Evolutionary conservation across 2,888 invertebrate genomes (phyloP).

Genomic region (Gymnosoma rotundatum): DNA sequence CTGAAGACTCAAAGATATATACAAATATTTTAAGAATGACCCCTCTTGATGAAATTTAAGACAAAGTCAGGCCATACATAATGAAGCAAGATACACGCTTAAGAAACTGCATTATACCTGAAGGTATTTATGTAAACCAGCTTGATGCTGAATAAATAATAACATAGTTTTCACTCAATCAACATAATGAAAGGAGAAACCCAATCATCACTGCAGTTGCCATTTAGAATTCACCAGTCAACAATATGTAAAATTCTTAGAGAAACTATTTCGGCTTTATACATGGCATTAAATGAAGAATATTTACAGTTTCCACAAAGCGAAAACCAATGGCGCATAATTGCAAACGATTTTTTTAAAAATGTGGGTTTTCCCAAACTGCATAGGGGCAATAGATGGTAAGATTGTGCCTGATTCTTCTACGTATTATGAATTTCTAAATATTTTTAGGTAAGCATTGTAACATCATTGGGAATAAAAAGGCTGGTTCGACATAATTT

Average conservation of each 20-base stretch:
- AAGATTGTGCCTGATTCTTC: conserved; percentile 9
- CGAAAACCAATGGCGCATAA: conserved; percentile 33
- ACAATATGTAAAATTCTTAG: conserved; percentile 24
- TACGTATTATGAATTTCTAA: background rate
- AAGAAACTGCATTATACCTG: conserved; percentile 24
- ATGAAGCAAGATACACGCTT: conserved; percentile 30
- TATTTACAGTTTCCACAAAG: conserved; percentile 19
- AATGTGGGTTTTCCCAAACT: conserved; percentile 44
- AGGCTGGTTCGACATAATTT: conserved; percentile 27
- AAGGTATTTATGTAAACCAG: conserved; percentile 8
- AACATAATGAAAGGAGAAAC: conserved; percentile 13
- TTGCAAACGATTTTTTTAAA: conserved; percentile 27
- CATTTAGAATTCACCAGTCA: conserved; percentile 31
- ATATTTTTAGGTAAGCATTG: conserved; percentile 25
- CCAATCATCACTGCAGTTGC: conserved; percentile 23
- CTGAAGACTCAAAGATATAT: background rate
- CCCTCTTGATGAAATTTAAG: conserved; percentile 1
- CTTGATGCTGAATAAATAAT: background rate
- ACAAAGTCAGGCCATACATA: conserved; percentile 18
- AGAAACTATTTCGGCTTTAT: conserved; percentile 4
- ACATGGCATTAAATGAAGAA: conserved; percentile 13
- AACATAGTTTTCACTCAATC: background rate
- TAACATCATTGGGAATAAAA: conserved; percentile 27
- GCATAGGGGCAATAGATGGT: conserved; percentile 27
- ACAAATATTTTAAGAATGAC: conserved; percentile 37